Conservation (phyloP, 2,888 invertebrate genomes). For the Thymelicus sylvestris region DNA sequence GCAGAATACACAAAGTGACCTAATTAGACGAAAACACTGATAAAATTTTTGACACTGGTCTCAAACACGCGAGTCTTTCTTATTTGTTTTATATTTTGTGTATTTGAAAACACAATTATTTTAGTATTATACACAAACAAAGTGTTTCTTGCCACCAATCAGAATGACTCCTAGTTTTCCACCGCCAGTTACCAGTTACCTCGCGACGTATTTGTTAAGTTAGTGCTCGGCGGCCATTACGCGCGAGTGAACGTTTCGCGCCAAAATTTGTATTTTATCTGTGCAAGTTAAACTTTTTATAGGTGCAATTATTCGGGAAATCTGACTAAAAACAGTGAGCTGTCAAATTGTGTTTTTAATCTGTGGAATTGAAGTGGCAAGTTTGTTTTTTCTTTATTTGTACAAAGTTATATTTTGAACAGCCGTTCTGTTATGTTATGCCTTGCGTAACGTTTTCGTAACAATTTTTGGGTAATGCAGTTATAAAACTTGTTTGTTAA, state of each 20-base stretch:
- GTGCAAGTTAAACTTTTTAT: constrained; percentile 18
- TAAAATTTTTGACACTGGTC: too few species aligned
- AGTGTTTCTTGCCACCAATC: constrained; percentile 17
- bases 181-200: constrained; percentile 18
- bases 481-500: constrained; percentile 41
- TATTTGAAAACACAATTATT: too few species aligned
- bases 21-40: too few species aligned
- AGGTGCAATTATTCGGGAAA: constrained; percentile 16
- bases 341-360: constrained; percentile 30
- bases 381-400: constrained; percentile 33
- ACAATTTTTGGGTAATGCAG: constrained; percentile 43
- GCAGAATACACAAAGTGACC: too few species aligned
- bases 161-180: constrained; percentile 22
- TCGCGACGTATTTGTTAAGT: not conserved
- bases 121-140: not conserved
- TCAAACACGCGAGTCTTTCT: too few species aligned
- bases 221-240: constrained; percentile 27
- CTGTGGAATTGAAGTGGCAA: constrained; percentile 38
- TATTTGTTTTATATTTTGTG: too few species aligned
- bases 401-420: constrained; percentile 16
- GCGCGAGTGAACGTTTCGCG: constrained; percentile 26
- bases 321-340: constrained; percentile 17
- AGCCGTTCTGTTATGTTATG: constrained; percentile 32
- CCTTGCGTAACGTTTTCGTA: constrained; percentile 40
- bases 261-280: constrained; percentile 23